These are phyloP conservation scores for Misgurnus anguillicaudatus DNA, from an alignment of 2,113 vertebrate species.

Conservation along the genomic window DNA sequence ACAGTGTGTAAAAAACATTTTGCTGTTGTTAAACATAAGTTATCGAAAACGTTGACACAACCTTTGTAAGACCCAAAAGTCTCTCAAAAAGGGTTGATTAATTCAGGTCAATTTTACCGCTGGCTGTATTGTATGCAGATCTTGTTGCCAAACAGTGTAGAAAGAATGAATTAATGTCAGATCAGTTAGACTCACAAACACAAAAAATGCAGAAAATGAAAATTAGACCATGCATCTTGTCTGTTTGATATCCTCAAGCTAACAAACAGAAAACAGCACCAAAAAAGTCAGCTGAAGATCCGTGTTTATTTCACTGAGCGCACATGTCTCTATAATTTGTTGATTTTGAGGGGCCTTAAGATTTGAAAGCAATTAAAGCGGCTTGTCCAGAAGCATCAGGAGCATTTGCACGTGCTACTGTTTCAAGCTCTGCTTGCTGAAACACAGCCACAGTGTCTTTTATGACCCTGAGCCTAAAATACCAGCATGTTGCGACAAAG, in stretches of 20 bases:
- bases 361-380: constrained; percentile 41
- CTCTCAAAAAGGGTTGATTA: constrained; percentile 7
- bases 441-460: constrained; percentile 16
- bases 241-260: constrained; percentile 28
- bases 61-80: not conserved
- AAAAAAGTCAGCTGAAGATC: constrained; percentile 14
- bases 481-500: constrained; percentile 29
- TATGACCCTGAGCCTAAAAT: constrained; percentile 35
- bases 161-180: constrained; percentile 1
- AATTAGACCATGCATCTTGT: constrained; percentile 23
- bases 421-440: not conserved
- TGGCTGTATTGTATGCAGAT: constrained; percentile 4
- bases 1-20: too few species aligned
- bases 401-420: not conserved
- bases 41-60: too few species aligned
- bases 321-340: constrained; percentile 28
- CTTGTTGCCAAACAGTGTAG: not conserved
- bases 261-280: constrained; percentile 29
- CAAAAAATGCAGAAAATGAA: not conserved
- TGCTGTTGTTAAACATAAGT: too few species aligned
- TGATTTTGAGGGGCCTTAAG: constrained; percentile 33
- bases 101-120: not conserved
- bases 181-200: not conserved
- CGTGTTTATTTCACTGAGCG: constrained; percentile 16
- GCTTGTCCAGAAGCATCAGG: constrained; percentile 44